phyloP scores from a whole-genome alignment of 2,797 vertebrate genomes.

The Salarias fasciatus region DNA sequence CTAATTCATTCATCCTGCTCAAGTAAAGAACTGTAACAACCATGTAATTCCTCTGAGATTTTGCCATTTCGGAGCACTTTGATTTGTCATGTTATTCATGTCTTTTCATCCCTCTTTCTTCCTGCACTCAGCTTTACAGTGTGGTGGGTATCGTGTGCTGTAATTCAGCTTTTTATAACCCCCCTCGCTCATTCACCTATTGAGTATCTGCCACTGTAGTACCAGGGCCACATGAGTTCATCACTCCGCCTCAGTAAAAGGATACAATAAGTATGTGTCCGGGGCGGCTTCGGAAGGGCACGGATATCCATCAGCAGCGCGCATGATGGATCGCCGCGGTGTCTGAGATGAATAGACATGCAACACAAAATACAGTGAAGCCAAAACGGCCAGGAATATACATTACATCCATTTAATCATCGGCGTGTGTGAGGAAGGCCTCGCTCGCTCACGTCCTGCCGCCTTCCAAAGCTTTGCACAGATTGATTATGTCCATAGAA shows the following conservation, averaged over 20 bases:
- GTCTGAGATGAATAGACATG: conserved; percentile 81
- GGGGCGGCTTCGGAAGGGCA: conserved; percentile 79
- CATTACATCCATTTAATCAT: conserved; percentile 86
- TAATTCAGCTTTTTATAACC: conserved; percentile 77
- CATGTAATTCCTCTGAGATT: conserved; percentile 81
- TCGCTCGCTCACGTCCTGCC: conserved; percentile 57
- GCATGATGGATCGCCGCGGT: conserved; percentile 77
- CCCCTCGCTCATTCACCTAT: conserved; percentile 74
- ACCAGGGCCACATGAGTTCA: conserved; percentile 72
- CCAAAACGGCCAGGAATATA: conserved; percentile 78
- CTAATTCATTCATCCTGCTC: conserved; percentile 82
- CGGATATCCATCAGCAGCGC: conserved; percentile 78
- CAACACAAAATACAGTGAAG: conserved; percentile 79
- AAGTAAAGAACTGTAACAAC: conserved; percentile 79
- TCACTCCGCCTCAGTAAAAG: conserved; percentile 78
- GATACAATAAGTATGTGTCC: conserved; percentile 84
- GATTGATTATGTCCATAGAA: conserved; percentile 76
- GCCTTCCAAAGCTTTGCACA: conserved; percentile 67
- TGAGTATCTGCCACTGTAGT: conserved; percentile 71
- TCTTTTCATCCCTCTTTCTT: conserved; percentile 71
- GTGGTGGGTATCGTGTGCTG: conserved; percentile 67
- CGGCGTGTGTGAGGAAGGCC: conserved; percentile 62
- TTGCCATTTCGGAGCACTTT: conserved; percentile 72
- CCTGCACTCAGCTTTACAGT: conserved; percentile 43
- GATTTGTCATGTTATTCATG: conserved; percentile 81